Percentiles rank a stretch among this genome's conserved stretches.
These are phyloP conservation scores for Hesperia comma DNA, from an alignment of 2,888 invertebrate species.

Conservation along the genomic window DNA sequence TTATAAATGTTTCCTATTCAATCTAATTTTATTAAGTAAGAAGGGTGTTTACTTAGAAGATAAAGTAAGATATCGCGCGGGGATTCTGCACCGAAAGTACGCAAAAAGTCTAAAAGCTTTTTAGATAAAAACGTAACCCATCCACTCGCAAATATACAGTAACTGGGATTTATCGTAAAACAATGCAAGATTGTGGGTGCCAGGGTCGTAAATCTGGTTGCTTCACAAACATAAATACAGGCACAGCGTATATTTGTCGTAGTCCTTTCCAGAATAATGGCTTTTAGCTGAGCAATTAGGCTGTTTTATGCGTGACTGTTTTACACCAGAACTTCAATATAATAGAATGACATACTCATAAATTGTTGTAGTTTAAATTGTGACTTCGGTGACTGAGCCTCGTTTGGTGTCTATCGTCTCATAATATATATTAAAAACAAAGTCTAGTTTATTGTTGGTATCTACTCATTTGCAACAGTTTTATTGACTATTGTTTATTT, in stretches of 20 bases:
- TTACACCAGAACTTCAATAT: conserved; percentile 8
- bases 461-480: too few species aligned
- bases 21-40: conserved; percentile 4
- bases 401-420: too few species aligned
- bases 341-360: conserved; percentile 5
- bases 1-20: background rate
- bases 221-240: conserved; percentile 35
- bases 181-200: conserved; percentile 35
- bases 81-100: background rate
- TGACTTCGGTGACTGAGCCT: background rate
- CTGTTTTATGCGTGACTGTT: conserved; percentile 26
- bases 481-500: too few species aligned
- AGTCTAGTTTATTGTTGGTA: too few species aligned
- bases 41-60: background rate
- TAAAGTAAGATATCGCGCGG: background rate
- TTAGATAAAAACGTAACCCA: conserved; percentile 32
- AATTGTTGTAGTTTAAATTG: background rate
- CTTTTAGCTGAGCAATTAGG: conserved; percentile 33
- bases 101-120: conserved; percentile 27
- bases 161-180: conserved; percentile 31
- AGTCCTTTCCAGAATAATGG: conserved; percentile 32
- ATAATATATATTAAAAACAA: too few species aligned
- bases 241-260: conserved; percentile 31
- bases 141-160: conserved; percentile 21
- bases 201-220: conserved; percentile 28